Evolutionary conservation across 2,797 vertebrate genomes (phyloP), one percentile per base, ranked within the genome.

Genomic region (Pseudomugil gertrudae): DNA sequence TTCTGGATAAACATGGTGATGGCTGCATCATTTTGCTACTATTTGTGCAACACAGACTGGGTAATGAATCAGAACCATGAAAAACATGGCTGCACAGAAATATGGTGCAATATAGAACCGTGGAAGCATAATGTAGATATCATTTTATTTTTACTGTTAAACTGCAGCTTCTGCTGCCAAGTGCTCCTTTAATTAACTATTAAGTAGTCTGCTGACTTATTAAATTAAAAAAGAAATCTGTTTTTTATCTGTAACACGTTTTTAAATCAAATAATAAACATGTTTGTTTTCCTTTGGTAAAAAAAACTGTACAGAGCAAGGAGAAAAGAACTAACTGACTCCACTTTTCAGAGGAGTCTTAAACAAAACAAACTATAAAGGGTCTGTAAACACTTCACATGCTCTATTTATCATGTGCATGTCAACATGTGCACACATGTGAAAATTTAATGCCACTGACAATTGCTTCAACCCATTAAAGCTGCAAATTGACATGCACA

Each of bases 391-490:
- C 32, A 9, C 21, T 7, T 15, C 6, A 1, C 0, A 13, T 38
- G 43, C 19, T 15, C 7, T 8, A 17, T 51, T 50, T n/a, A 21
- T 35, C 30, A 38, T 58, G 26, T 15, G 11, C 35, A 51, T 11
- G 9, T 55, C 4, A 50, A 62, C 48, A 30, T 2, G 7, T 26
- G 48, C 2, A 10, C 48, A 47, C 52, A 50, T 4, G 24, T 33
- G 11, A 17, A 47, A 29, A 40, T 59, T 38, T 51, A 13, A 54
- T 54, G 75, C 38, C 35, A 56, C 29, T 40, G 24, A 53, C 33
- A 32, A 24, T 23, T n/a, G 57, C 35, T 47, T 23, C 74, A 72
- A 63, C 33, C 72, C 52, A 76, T 88, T 82, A 74, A 32, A 70
- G 71, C 64, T 59, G 14, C 65, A 66, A 40, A 77, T 72, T 76